Percentiles rank a stretch among this genome's conserved stretches.
Conservation (phyloP, 2,888 invertebrate genomes). For the Epirrhoe alternata region DNA sequence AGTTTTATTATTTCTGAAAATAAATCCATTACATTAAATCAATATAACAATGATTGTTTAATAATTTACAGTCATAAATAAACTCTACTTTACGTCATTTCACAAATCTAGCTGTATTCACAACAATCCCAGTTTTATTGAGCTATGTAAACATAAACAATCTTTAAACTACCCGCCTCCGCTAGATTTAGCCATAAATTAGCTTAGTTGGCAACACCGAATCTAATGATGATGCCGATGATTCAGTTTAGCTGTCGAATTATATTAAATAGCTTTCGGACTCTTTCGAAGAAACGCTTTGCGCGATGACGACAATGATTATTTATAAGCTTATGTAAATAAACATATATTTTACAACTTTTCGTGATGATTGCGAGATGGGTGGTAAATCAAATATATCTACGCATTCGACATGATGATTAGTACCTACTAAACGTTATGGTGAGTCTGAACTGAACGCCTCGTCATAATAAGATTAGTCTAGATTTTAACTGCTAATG, state of each 20-base stretch:
- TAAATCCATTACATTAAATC: background rate
- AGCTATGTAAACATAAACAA: slow-evolving; percentile 4
- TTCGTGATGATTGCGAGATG: slow-evolving; percentile 4
- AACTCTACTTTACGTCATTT: background rate
- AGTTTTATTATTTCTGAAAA: background rate
- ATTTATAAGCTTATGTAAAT: slow-evolving; percentile 20
- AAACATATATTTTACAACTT: slow-evolving; percentile 21
- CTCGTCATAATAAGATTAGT: no score
- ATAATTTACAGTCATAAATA: background rate
- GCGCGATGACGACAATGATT: slow-evolving; percentile 9
- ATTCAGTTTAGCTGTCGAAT: slow-evolving; percentile 24
- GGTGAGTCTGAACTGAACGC: no score
- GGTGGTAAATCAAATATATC: background rate
- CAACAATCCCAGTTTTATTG: slow-evolving; percentile 12
- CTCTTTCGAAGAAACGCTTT: slow-evolving; percentile 22
- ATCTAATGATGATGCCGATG: slow-evolving; percentile 20
- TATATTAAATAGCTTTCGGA: slow-evolving; percentile 15
- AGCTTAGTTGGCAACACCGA: slow-evolving; percentile 22
- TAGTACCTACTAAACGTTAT: no score
- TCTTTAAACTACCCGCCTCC: slow-evolving; percentile 15
- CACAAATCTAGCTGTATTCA: background rate
- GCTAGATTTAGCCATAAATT: slow-evolving; percentile 16
- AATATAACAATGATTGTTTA: background rate
- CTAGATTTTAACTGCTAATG: no score
- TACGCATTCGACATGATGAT: background rate